Percentiles rank a stretch among this genome's conserved stretches.
These are phyloP conservation scores for Emmelina monodactyla DNA, from an alignment of 2,888 invertebrate species.

Conservation along the genomic window DNA sequence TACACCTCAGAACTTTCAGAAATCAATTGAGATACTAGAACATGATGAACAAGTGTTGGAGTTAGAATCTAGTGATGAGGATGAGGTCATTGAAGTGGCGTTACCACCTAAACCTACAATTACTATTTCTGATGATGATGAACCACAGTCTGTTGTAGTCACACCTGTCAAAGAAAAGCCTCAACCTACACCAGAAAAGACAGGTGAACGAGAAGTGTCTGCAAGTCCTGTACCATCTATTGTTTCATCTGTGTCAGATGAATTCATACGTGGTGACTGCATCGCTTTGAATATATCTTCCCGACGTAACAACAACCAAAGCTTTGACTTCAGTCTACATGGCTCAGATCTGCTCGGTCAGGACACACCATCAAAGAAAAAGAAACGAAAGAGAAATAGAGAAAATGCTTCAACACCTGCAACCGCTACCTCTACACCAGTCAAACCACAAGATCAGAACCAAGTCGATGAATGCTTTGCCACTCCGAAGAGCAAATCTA, in stretches of 20 bases:
- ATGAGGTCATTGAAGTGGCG: conserved; percentile 56
- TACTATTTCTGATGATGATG: conserved; percentile 58
- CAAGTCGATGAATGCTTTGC: conserved; percentile 42
- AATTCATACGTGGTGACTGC: conserved; percentile 56
- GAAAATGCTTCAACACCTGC: conserved; percentile 31
- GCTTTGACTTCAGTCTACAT: conserved; percentile 58
- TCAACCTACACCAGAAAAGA: conserved; percentile 17
- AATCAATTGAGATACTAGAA: conserved; percentile 42
- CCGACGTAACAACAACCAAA: conserved; percentile 34
- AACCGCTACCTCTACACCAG: conserved; percentile 20
- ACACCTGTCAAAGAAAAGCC: conserved; percentile 15
- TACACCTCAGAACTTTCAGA: conserved; percentile 31
- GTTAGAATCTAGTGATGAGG: conserved; percentile 52
- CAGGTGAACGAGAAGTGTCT: conserved; percentile 29
- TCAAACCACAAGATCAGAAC: conserved; percentile 13
- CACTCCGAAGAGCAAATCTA: conserved; percentile 55
- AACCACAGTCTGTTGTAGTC: conserved; percentile 36
- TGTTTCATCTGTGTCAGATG: conserved; percentile 57
- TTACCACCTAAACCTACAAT: conserved; percentile 54
- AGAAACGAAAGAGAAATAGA: conserved; percentile 47
- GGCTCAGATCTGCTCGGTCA: conserved; percentile 47
- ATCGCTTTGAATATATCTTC: conserved; percentile 58
- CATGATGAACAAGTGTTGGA: conserved; percentile 30
- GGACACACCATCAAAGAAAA: conserved; percentile 41
- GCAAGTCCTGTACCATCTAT: conserved; percentile 56